A percentile compares a stretch with the other conserved stretches of the same genome.
Conservation (phyloP, 2,113 vertebrate genomes). For the Zootoca vivipara region DNA sequence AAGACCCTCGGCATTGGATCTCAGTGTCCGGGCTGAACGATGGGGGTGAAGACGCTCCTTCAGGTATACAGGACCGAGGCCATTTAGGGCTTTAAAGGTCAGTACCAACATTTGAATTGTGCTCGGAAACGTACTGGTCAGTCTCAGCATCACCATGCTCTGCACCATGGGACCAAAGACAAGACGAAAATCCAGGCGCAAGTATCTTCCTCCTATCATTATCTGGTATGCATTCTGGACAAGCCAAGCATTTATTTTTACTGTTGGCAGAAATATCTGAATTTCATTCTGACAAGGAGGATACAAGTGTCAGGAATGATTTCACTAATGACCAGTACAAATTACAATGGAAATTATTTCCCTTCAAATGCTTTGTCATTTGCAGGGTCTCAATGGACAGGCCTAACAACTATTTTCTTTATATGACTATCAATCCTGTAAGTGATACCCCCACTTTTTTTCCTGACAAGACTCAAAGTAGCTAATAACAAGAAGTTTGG, state of each 20-base stretch:
- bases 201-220: constrained; percentile 35
- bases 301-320: constrained; percentile 46
- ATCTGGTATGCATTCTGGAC: background rate
- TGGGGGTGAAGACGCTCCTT: too few relatives aligned
- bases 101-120: too few relatives aligned
- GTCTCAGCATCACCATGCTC: too few relatives aligned
- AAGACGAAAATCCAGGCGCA: background rate
- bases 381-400: constrained; percentile 8
- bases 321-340: background rate
- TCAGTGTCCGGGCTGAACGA: too few relatives aligned
- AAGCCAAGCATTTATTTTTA: constrained; percentile 38
- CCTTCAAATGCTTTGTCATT: constrained; percentile 39
- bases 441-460: background rate
- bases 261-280: constrained; percentile 11
- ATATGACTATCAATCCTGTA: constrained; percentile 10
- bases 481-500: too few relatives aligned
- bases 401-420: constrained; percentile 14
- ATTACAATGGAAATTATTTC: constrained; percentile 44
- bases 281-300: constrained; percentile 33
- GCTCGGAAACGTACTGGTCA: too few relatives aligned
- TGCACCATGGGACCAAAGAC: too few relatives aligned
- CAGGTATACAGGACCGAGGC: too few relatives aligned
- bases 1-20: too few relatives aligned
- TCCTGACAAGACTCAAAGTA: too few relatives aligned
- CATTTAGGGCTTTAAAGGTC: too few relatives aligned